Base-by-base conservation (phyloP, 2,888 invertebrate species). In the Linyphia triangularis region DNA sequence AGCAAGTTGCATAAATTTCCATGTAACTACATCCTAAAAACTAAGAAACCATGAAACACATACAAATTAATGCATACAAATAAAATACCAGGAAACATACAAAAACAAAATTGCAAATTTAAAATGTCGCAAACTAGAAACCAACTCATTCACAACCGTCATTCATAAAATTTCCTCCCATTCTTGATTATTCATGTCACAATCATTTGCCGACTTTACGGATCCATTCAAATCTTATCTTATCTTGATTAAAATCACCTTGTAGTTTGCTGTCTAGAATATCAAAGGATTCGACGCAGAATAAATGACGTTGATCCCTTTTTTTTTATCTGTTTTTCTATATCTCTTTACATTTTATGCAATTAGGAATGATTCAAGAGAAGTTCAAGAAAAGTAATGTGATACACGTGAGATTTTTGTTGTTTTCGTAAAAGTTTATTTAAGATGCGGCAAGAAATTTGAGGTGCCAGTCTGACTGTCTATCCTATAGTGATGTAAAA, bases 361-460 rank as follows among this genome's bases (percentile, higher is more conserved):
- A 37, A 40, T 26, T 16, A 4, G 33, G n/a, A 5, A 63, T 63
- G 26, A 77, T 59, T 37, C 24, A 77, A 59, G 61, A 63, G 9
- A 28, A 77, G 33, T 73, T 73, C 57, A 28, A 13, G 30, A 59
- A 28, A 73, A 26, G 24, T 77, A 37, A 61, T 40, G 40, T 16
- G 63, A 63, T n/a, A 5, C n/a, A 77, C 40, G 77, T 61, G 63
- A 28, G 26, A 37, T 63, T 33, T 3, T 40, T 40, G 9, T 40
- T 40, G 40, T 40, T 40, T n/a, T n/a, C 10, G 40, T 16, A 51
- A 4, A 33, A 33, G 33, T 33, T 33, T 33, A 51, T 51, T 51
- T 51, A 51, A 51, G 51, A 16, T 13, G n/a, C 51, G n/a, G 16
- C 51, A 13, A 16, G n/a, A 51, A 51, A 51, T 43, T 19, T 30